Evolutionary conservation across 2,113 vertebrate genomes (phyloP), one percentile per base, ranked within the genome.

Genomic region (Excalfactoria chinensis): DNA sequence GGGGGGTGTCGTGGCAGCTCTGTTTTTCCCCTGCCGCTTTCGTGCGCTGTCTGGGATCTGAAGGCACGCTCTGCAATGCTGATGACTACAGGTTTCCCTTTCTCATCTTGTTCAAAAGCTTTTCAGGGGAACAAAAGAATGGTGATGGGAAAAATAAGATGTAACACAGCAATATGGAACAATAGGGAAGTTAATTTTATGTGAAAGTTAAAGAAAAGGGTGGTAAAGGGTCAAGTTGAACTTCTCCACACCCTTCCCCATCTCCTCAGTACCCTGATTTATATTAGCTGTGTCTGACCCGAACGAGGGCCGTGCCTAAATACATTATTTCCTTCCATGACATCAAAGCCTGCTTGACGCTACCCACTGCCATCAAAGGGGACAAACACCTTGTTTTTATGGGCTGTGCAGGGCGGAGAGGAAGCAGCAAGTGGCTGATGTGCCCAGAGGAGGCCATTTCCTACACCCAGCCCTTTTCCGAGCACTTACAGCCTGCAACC

Each of bases 171-270:
- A 78, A 68, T 73, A 86, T 4, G 34, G 74, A 66, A 84, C 56
- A 72, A 94, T 32, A 41, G 92, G 51, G 66, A 44, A 19, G 53
- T 66, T 72, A 53, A 68, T 70, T 75, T 76, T 55, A 80, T 28
- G 20, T 6, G 35, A 32, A 87, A 84, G 70, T 79, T 90, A 81
- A 82, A 94, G 67, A 70, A 34, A 75, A 46, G 0, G 1, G 84
- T 41, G 53, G 56, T 62, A 23, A 89, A 60, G 92, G 43, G 82
- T 90, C 66, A 86, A 76, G 30, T 8, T 62, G 82, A 93, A 91
- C 44, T 64, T 89, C 85, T 56, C 92, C 95, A 90, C 96, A 80
- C 95, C 96, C 95, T 95, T 93, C 85, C 94, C 6, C 2, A 78
- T 90, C 75, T 85, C 62, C 83, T 62, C 56, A 15, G 28, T 8